Conservation (phyloP, 2,113 vertebrate species). For the Seriola aureovittata region DNA sequence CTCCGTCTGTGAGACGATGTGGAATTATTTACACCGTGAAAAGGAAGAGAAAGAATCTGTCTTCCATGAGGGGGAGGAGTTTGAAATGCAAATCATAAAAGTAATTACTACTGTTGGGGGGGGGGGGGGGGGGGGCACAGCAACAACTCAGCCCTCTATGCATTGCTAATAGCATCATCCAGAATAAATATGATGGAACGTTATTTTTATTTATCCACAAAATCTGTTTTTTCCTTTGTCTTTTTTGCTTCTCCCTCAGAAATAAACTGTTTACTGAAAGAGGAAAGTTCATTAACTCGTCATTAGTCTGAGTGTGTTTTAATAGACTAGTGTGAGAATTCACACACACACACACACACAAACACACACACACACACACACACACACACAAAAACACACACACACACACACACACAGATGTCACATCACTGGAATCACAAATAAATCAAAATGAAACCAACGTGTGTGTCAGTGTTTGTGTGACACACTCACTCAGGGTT, state of each 20-base stretch:
- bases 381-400: conserved; percentile 29
- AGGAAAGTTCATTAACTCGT: conserved; percentile 53
- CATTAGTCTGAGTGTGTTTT: conserved; percentile 40
- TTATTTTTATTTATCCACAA: conserved; percentile 6
- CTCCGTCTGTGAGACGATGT: conserved; percentile 22
- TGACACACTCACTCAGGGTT: conserved; percentile 43
- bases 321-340: conserved; percentile 56
- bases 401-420: conserved; percentile 48
- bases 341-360: conserved; percentile 32
- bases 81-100: conserved; percentile 72
- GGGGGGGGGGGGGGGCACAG: not conserved
- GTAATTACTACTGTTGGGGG: conserved; percentile 48
- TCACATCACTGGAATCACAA: conserved; percentile 15
- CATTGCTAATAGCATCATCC: conserved; percentile 37
- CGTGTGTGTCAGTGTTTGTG: conserved; percentile 43
- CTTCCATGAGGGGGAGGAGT: conserved; percentile 49
- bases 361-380: conserved; percentile 38
- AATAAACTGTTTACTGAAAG: conserved; percentile 38
- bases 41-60: conserved; percentile 32
- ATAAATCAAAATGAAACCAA: not conserved
- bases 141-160: not conserved
- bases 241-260: conserved; percentile 13
- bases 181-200: conserved; percentile 17
- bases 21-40: conserved; percentile 45
- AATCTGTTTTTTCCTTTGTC: conserved; percentile 4